A percentile compares a stretch with the other conserved stretches of the same genome.
phyloP scores from a whole-genome alignment of 2,797 vertebrate genomes.

The Nyctalus aviator region DNA sequence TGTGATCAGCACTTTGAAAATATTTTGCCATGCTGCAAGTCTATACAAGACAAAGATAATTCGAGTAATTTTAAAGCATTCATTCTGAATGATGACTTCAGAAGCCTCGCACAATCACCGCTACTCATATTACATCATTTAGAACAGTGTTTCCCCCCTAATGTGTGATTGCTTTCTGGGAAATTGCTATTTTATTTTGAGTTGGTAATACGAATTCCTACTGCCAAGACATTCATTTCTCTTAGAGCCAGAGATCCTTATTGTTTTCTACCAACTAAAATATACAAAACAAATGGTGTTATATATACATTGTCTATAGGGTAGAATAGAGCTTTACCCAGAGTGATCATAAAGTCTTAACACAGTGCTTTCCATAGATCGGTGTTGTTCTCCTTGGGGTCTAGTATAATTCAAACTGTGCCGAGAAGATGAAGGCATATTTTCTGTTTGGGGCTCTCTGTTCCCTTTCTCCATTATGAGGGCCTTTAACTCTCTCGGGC shows the following conservation, averaged over 20 bases:
- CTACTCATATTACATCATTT: constrained; percentile 59
- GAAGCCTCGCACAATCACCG: neutral
- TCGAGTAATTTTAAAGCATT: constrained; percentile 51
- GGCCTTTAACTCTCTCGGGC: constrained; percentile 48
- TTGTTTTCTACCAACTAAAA: constrained; percentile 49
- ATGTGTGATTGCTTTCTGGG: neutral
- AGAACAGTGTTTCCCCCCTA: constrained; percentile 28
- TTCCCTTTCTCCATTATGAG: constrained; percentile 20
- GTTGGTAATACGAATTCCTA: constrained; percentile 43
- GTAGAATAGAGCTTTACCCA: constrained; percentile 48
- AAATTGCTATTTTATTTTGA: constrained; percentile 69
- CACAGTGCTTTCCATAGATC: constrained; percentile 55
- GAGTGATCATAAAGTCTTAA: constrained; percentile 61
- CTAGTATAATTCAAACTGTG: constrained; percentile 62
- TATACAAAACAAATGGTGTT: constrained; percentile 28
- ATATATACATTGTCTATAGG: constrained; percentile 47
- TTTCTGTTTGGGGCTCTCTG: constrained; percentile 55
- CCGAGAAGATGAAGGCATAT: constrained; percentile 27
- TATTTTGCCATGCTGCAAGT: constrained; percentile 16
- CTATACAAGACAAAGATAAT: constrained; percentile 37
- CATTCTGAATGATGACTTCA: constrained; percentile 31
- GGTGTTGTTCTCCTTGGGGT: constrained; percentile 52
- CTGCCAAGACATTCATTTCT: constrained; percentile 56
- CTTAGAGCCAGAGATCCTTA: constrained; percentile 28
- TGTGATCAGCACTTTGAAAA: constrained; percentile 52